These are phyloP conservation scores for Zeuzera pyrina DNA, from an alignment of 2,888 invertebrate species.

Conservation along the genomic window DNA sequence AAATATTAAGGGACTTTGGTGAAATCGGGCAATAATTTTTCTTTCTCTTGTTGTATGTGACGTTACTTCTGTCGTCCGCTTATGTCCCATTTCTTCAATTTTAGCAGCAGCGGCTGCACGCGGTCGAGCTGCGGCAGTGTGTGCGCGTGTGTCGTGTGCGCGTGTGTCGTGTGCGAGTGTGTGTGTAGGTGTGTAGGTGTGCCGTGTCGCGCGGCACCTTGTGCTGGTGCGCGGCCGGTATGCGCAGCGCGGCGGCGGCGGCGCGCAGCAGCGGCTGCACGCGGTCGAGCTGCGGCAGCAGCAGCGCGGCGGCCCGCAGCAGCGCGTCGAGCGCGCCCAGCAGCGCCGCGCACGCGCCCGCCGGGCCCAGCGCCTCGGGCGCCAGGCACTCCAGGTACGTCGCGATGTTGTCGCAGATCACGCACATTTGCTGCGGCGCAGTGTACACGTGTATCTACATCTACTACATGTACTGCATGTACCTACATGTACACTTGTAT, in stretches of 20 bases:
- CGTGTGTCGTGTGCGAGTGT: constrained; percentile 85
- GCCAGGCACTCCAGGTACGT: constrained; percentile 94
- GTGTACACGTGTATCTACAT: no score
- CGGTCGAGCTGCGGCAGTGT: constrained; percentile 80
- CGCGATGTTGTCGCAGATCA: constrained; percentile 91
- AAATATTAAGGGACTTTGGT: no score
- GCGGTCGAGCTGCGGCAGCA: constrained; percentile 80
- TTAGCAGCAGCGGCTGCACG: constrained; percentile 78
- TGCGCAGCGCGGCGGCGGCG: constrained; percentile 84
- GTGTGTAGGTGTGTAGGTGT: neutral
- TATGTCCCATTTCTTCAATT: no score
- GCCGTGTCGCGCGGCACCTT: constrained; percentile 70
- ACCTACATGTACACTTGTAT: no score
- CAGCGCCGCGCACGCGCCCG: constrained; percentile 80
- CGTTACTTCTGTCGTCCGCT: no score
- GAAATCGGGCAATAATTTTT: no score
- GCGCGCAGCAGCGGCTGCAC: constrained; percentile 81
- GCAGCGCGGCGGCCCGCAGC: constrained; percentile 82
- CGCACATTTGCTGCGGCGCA: constrained; percentile 76
- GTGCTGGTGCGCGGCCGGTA: constrained; percentile 86
- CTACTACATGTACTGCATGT: no score
- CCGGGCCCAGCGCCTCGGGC: constrained; percentile 82
- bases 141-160: constrained; percentile 83
- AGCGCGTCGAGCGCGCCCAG: constrained; percentile 90
- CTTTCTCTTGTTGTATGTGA: no score